Percentiles rank a stretch among this genome's conserved stretches.
Evolutionary conservation across 1,140 invertebrate genomes (phyloP).

Genomic region (Bombus soroeensis): DNA sequence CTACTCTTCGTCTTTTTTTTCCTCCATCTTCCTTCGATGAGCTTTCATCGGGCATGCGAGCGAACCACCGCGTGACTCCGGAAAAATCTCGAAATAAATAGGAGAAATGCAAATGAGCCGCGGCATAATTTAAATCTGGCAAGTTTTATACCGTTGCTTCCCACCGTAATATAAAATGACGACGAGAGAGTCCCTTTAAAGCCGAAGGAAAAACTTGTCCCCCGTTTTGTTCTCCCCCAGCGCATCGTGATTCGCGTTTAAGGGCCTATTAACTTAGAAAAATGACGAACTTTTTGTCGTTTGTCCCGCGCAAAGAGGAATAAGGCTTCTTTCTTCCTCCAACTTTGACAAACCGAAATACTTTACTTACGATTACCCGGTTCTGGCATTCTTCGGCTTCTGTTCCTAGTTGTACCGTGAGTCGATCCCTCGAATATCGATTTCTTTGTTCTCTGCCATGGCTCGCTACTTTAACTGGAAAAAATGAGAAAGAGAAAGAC

Average conservation of each 20-base stretch:
- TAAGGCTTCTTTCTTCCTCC: not conserved
- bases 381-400: not conserved
- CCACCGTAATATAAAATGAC: no score
- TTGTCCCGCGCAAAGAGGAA: not conserved
- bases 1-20: no score
- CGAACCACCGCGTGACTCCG: not conserved
- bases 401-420: no score
- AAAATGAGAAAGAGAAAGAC: constrained; percentile 1
- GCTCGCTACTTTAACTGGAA: not conserved
- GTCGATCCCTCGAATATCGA: not conserved
- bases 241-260: not conserved
- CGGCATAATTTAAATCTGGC: not conserved
- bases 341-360: not conserved
- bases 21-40: not conserved
- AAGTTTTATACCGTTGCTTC: not conserved
- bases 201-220: constrained; percentile 8
- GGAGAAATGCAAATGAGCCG: constrained; percentile 11
- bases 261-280: not conserved
- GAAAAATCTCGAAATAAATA: not conserved
- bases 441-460: not conserved
- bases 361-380: not conserved
- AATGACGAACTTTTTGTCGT: not conserved
- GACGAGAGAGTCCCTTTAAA: no score
- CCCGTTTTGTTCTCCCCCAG: not conserved
- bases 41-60: not conserved